Evolutionary conservation across 2,888 invertebrate genomes (phyloP), one percentile per base, ranked within the genome.

Genomic region (Magallana nippona): DNA sequence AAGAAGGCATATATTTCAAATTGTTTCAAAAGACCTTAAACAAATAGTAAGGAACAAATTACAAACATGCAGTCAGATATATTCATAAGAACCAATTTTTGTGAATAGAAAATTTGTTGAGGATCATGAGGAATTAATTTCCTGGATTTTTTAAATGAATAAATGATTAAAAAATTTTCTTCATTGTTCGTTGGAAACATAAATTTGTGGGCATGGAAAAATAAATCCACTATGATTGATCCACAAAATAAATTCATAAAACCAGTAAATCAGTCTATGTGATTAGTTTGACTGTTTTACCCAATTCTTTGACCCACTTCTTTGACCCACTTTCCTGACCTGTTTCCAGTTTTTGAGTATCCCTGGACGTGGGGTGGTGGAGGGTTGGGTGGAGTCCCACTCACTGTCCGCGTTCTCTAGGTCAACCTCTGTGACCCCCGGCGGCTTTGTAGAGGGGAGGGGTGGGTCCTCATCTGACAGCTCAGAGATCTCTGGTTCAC

Each of bases 381-480:
- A 88, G n/a, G 78, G 86, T 77, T 58, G 89, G 10, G 90, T 89
- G 17, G 91, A 89, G 86, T 92, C 92, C 92, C 91, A 91, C 81
- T 92, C 91, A 87, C 91, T 91, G 82, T 92, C 92, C 80, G 91
- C 91, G 87, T 91, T 91, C 82, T 92, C 92, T 89, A 91, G 90
- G 79, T 90, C 90, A 86, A 89, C 89, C 81, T 89, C 90, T 8
- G 44, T 32, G 19, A 58, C 78, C 55, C n/a, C 55, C 17, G 22
- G 32, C 13, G 57, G 15, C n/a, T 17, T 15, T 1, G 13, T 15
- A 22, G 17, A n/a, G 5, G 44, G 44, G 55, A 60, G 81, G 22
- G 60, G 17, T 10, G 82, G 80, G 22, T 77, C 44, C 56, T 55
- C 32, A 8, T 88, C 88, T 11, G 87, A 86, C 63, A 87, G 78